Evolutionary conservation across 2,113 vertebrate species (phyloP).

Genomic region (Archilochus colubris): DNA sequence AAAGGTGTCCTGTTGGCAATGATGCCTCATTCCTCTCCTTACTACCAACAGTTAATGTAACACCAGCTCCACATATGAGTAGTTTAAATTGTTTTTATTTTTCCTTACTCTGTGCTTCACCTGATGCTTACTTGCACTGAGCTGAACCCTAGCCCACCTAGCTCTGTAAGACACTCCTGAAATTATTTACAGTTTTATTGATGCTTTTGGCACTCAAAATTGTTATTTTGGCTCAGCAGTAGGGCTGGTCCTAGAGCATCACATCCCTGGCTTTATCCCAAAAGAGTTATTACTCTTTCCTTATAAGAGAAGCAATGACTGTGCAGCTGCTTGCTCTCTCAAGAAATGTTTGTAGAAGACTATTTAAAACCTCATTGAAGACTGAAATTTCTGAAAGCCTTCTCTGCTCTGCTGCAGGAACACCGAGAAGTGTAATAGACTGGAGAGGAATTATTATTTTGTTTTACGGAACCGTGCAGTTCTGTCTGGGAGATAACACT

Average conservation of each 20-base stretch:
- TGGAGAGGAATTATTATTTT: neutral
- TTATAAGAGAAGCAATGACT: accelerated
- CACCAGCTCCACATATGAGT: neutral
- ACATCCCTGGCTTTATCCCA: neutral
- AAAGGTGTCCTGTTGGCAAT: neutral
- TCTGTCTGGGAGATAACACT: neutral
- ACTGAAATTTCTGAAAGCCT: neutral
- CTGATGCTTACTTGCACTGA: neutral
- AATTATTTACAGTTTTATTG: neutral
- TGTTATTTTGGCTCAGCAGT: neutral
- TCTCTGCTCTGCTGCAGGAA: neutral
- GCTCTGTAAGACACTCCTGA: neutral
- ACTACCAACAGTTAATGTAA: neutral
- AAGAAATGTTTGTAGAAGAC: neutral
- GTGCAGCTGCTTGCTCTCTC: neutral
- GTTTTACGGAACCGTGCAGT: neutral
- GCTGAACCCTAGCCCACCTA: neutral
- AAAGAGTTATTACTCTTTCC: neutral
- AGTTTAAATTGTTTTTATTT: neutral
- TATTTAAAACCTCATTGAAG: neutral
- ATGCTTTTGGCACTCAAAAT: neutral
- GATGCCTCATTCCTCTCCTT: neutral
- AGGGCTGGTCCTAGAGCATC: neutral
- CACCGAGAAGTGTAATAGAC: neutral
- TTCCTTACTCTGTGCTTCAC: neutral